A percentile compares a stretch with the other conserved stretches of the same genome.
phyloP scores from a whole-genome alignment of 2,888 invertebrate species.

The Brassicogethes aeneus region DNA sequence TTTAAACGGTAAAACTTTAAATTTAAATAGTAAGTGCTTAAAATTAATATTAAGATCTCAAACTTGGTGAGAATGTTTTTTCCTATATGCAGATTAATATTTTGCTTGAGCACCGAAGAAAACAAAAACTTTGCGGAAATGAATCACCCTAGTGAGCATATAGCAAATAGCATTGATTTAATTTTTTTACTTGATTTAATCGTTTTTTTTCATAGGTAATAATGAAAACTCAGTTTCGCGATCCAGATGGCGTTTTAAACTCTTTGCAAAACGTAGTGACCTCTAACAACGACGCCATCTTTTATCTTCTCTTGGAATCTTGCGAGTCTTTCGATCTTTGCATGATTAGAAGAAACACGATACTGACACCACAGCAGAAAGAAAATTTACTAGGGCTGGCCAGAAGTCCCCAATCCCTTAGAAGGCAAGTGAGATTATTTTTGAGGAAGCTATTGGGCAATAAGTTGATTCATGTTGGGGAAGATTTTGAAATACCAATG shows the following conservation, averaged over 20 bases:
- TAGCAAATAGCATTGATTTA: no score
- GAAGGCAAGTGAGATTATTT: conserved; percentile 45
- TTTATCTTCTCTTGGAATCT: conserved; percentile 61
- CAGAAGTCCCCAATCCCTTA: conserved; percentile 55
- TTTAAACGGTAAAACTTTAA: no score
- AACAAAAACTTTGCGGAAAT: no score
- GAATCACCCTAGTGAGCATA: no score
- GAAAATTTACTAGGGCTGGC: conserved; percentile 55
- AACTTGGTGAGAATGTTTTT: no score
- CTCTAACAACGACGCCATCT: conserved; percentile 52
- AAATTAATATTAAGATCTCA: no score
- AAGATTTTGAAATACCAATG: conserved; percentile 54
- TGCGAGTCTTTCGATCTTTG: conserved; percentile 71
- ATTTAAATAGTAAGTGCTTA: no score
- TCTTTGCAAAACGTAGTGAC: conserved; percentile 59
- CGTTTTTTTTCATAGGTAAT: conserved; percentile 56
- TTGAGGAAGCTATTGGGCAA: conserved; percentile 43
- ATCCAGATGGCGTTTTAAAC: conserved; percentile 76
- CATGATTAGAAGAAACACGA: conserved; percentile 66
- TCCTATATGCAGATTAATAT: no score
- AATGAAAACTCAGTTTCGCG: conserved; percentile 75
- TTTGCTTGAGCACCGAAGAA: no score
- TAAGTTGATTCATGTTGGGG: conserved; percentile 47
- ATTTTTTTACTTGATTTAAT: no score
- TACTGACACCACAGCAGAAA: conserved; percentile 57